Percentiles rank a stretch among this genome's conserved stretches.
Conservation (phyloP, 2,888 invertebrate species). For the Noctua janthe region DNA sequence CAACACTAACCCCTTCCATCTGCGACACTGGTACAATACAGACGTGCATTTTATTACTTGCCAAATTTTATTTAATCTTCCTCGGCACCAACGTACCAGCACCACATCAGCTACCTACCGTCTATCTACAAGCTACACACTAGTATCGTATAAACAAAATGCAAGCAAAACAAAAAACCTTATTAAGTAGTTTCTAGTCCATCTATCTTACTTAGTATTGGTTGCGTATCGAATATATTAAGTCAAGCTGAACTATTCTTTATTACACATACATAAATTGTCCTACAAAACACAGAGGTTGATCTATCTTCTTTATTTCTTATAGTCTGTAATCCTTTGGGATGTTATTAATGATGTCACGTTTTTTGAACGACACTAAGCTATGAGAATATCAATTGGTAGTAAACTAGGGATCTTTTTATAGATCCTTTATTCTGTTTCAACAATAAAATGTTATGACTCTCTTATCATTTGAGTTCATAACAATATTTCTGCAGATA, state of each 20-base stretch:
- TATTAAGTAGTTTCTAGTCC: slow-evolving; percentile 11
- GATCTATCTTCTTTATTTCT: slow-evolving; percentile 31
- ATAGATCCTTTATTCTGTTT: neutral
- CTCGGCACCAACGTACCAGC: too few relatives aligned
- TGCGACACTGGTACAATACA: too few relatives aligned
- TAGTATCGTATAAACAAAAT: neutral
- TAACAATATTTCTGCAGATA: neutral
- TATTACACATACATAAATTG: slow-evolving; percentile 34
- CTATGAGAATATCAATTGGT: slow-evolving; percentile 25
- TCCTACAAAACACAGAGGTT: slow-evolving; percentile 25
- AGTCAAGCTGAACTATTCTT: slow-evolving; percentile 14
- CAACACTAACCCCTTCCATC: too few relatives aligned
- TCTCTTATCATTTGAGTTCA: neutral
- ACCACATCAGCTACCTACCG: too few relatives aligned
- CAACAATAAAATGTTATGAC: neutral
- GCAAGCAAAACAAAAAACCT: slow-evolving; percentile 20
- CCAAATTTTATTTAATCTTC: too few relatives aligned
- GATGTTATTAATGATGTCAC: slow-evolving; percentile 35
- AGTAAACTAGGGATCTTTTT: slow-evolving; percentile 3
- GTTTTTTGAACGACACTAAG: slow-evolving; percentile 23
- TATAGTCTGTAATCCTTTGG: slow-evolving; percentile 27
- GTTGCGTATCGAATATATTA: slow-evolving; percentile 16
- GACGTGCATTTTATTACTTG: too few relatives aligned
- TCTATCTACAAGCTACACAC: too few relatives aligned
- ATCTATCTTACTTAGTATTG: slow-evolving; percentile 39